Evolutionary conservation across 1,140 invertebrate species (phyloP).

Genomic region (Ostrea edulis): DNA sequence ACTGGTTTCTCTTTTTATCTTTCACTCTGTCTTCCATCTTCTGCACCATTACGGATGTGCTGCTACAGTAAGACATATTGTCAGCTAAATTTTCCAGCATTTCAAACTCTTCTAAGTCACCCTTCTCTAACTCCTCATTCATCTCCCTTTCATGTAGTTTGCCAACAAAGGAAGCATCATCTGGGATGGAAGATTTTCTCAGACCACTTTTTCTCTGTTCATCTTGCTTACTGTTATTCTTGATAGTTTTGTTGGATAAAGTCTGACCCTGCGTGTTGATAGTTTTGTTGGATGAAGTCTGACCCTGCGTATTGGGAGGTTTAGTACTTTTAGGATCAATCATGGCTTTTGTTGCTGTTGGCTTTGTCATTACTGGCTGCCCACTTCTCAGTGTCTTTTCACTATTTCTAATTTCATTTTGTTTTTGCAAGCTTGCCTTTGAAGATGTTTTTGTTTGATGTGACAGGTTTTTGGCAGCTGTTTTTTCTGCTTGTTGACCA

Average conservation of each 20-base stretch:
- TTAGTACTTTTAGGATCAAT: neutral
- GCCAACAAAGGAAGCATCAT: conserved; percentile 69
- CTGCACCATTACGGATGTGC: conserved; percentile 72
- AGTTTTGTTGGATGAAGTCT: neutral
- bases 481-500: neutral
- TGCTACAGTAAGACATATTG: conserved; percentile 77
- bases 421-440: neutral
- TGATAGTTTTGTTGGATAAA: neutral
- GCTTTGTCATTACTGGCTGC: neutral
- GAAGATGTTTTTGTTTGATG: conserved; percentile 1
- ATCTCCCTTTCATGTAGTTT: conserved; percentile 61
- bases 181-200: conserved; percentile 58
- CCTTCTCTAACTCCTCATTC: conserved; percentile 67
- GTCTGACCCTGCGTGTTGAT: neutral
- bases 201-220: conserved; percentile 21
- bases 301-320: neutral
- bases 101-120: conserved; percentile 78
- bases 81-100: conserved; percentile 77
- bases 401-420: neutral
- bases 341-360: neutral
- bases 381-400: neutral
- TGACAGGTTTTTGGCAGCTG: neutral
- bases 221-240: neutral
- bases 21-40: conserved; percentile 59
- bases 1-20: neutral